phyloP scores from a whole-genome alignment of 2,888 invertebrate genomes.

The Macrophya annulata region DNA sequence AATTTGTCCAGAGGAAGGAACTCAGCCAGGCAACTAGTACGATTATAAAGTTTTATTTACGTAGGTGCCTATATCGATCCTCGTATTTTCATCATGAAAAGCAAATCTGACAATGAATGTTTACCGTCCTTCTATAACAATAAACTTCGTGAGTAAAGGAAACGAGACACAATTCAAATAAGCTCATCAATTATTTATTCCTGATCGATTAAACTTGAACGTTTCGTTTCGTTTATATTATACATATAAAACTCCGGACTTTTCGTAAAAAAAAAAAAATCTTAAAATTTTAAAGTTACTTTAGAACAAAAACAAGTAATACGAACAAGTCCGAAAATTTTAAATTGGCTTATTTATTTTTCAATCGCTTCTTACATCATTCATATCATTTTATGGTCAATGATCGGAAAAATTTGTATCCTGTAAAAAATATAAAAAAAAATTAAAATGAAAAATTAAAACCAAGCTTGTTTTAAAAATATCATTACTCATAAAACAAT shows the following conservation, averaged over 20 bases:
- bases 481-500: not conserved
- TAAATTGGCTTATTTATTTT: not conserved
- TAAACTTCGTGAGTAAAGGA: conserved; percentile 9
- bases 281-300: not conserved
- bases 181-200: conserved; percentile 28
- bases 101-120: conserved; percentile 22
- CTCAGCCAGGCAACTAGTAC: not conserved
- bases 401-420: not conserved
- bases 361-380: not conserved
- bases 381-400: not conserved
- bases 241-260: not conserved
- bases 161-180: not conserved
- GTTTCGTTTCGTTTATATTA: not conserved
- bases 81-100: conserved; percentile 11
- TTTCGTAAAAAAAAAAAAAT: not conserved
- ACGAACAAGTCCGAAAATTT: not conserved
- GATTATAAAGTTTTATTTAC: conserved; percentile 23
- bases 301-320: not conserved
- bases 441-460: not conserved
- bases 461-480: not conserved
- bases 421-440: not conserved
- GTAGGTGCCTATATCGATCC: conserved; percentile 13
- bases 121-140: not conserved
- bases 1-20: conserved; percentile 19
- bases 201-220: conserved; percentile 13